Evolutionary conservation across 2,888 invertebrate genomes (phyloP), one percentile per base, ranked within the genome.

Genomic region (Tridacna crocea): DNA sequence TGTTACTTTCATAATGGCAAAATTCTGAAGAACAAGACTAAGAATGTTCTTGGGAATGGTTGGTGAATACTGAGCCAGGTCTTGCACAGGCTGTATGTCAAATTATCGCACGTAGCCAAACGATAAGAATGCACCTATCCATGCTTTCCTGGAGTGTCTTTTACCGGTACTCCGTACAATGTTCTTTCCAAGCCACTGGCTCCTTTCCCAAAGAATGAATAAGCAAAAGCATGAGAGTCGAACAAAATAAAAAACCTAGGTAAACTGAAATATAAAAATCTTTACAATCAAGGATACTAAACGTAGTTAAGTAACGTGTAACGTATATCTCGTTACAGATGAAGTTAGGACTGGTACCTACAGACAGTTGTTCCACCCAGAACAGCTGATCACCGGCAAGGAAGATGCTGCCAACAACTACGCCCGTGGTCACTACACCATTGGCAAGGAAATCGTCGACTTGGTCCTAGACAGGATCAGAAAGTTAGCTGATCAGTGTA

Each of bases 361-460:
- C 96, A 96, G 98, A 88, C 98, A 98, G 95, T 96, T 99, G 93
- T 99, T 98, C 96, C 98, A 99, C 95, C 99, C 98, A 87, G 98
- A 99, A 95, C 98, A 99, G 95, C 96, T 98, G 95, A 98, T 98
- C 95, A 98, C 98, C 91, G 98, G 98, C 91, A 99, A 99, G 95
- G 98, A 98, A 95, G 98, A 98, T 94, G 98, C 99, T 72, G 99
- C 99, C 90, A 99, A 99, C 95, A 99, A 99, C 95, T 99, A 99
- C 90, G 99, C 99, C 83, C 97, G 99, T 92, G 99, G 99, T 86
- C 99, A 99, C 95, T 99, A 99, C 96, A 99, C 98, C 89, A 98
- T 99, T 93, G 99, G 98, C 0, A 95, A 95, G 74, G 97, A 97
- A 94, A 96, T 97, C 94, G 95, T 97, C 22, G 96, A 97, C 86